Percentiles rank a stretch among this genome's conserved stretches.
phyloP scores from a whole-genome alignment of 2,113 vertebrate species.

The Notarius quadriscutis region DNA sequence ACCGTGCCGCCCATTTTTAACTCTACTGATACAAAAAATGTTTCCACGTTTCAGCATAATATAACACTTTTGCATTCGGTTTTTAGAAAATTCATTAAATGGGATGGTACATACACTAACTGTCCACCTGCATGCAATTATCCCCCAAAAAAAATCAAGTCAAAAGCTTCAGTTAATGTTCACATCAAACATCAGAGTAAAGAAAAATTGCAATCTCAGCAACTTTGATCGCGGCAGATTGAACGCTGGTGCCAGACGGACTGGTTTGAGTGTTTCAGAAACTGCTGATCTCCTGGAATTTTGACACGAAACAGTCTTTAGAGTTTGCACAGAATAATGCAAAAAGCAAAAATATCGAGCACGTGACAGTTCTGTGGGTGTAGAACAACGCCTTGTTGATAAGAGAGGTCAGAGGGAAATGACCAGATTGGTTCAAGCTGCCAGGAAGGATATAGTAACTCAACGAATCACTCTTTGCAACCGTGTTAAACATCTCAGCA shows the following conservation, averaged over 20 bases:
- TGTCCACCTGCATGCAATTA: background rate
- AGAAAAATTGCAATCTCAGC: background rate
- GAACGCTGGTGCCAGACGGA: too few species aligned
- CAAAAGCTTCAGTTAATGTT: background rate
- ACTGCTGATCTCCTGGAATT: too few species aligned
- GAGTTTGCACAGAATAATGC: too few species aligned
- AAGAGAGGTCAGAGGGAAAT: background rate
- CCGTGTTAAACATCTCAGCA: background rate
- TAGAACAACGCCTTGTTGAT: too few species aligned
- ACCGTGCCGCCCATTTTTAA: background rate
- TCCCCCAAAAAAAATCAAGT: background rate
- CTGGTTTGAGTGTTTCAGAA: too few species aligned
- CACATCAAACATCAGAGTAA: background rate
- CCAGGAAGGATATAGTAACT: too few species aligned
- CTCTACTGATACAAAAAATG: background rate
- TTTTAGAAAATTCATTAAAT: background rate
- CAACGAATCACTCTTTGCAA: background rate
- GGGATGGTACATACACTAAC: background rate
- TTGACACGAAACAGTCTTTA: too few species aligned
- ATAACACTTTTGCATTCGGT: background rate
- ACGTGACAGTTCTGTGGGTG: too few species aligned
- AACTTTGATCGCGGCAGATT: background rate
- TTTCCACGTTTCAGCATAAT: background rate
- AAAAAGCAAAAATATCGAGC: too few species aligned
- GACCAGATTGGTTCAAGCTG: background rate